Conservation (phyloP, 2,888 invertebrate species). For the Hartigia nigra region DNA sequence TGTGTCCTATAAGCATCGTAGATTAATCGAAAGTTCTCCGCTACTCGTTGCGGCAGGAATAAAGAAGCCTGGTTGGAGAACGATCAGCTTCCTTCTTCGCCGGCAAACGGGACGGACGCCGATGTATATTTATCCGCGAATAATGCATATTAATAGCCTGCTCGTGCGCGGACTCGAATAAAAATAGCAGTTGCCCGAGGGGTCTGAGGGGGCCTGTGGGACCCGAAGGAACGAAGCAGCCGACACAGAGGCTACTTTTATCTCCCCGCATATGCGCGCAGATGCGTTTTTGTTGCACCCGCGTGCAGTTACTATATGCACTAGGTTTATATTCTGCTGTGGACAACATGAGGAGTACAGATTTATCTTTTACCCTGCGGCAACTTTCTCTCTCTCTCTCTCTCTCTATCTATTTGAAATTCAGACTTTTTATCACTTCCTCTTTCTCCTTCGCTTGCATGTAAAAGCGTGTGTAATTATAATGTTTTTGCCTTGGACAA, state of each 20-base stretch:
- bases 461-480: constrained; percentile 28
- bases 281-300: constrained; percentile 18
- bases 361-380: constrained; percentile 43
- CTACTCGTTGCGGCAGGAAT: neutral
- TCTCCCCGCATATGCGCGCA: constrained; percentile 23
- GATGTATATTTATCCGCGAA: constrained; percentile 34
- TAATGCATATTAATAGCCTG: constrained; percentile 42
- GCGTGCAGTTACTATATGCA: constrained; percentile 19
- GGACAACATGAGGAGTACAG: constrained; percentile 36
- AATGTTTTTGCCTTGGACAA: constrained; percentile 19
- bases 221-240: neutral
- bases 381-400: neutral
- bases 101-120: neutral
- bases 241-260: constrained; percentile 25
- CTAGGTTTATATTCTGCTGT: constrained; percentile 47
- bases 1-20: neutral
- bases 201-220: neutral
- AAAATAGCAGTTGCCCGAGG: constrained; percentile 23
- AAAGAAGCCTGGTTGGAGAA: neutral
- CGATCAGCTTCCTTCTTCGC: neutral
- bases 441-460: neutral
- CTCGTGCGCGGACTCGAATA: constrained; percentile 12
- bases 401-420: neutral
- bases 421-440: neutral
- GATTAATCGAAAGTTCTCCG: neutral